These are phyloP conservation scores for Podargus strigoides DNA, from an alignment of 2,797 vertebrate species.

Conservation along the genomic window DNA sequence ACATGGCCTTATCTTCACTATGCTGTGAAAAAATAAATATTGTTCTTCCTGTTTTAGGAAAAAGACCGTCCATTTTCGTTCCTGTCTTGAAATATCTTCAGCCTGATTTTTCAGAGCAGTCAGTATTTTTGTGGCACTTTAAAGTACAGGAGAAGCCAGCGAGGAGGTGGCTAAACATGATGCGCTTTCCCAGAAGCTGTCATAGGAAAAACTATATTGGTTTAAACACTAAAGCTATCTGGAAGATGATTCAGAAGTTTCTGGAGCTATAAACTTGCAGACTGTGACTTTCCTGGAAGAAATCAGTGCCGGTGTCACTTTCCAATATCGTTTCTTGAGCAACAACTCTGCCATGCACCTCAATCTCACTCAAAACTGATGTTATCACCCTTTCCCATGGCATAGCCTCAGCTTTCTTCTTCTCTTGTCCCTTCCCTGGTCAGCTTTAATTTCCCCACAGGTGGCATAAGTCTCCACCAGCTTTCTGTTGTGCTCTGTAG, in stretches of 20 bases:
- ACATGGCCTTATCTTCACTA: background rate
- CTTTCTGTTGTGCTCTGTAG: background rate
- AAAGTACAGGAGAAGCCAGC: background rate
- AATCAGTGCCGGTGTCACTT: background rate
- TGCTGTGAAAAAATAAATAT: background rate
- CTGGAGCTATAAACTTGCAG: background rate
- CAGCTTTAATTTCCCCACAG: background rate
- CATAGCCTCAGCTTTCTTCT: background rate
- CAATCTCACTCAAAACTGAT: background rate
- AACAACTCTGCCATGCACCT: background rate
- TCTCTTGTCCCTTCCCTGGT: background rate
- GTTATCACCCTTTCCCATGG: background rate
- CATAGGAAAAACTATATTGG: background rate
- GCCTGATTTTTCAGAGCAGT: background rate
- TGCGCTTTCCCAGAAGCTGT: background rate
- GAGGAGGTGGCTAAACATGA: background rate
- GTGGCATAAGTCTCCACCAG: background rate
- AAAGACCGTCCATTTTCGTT: background rate
- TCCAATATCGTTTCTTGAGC: background rate
- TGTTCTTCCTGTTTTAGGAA: background rate
- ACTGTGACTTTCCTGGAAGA: background rate
- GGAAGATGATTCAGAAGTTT: background rate
- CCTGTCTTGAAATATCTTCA: background rate
- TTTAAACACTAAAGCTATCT: background rate
- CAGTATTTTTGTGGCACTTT: background rate